phyloP scores from a whole-genome alignment of 2,113 vertebrate genomes.

The Gila orcuttii region DNA sequence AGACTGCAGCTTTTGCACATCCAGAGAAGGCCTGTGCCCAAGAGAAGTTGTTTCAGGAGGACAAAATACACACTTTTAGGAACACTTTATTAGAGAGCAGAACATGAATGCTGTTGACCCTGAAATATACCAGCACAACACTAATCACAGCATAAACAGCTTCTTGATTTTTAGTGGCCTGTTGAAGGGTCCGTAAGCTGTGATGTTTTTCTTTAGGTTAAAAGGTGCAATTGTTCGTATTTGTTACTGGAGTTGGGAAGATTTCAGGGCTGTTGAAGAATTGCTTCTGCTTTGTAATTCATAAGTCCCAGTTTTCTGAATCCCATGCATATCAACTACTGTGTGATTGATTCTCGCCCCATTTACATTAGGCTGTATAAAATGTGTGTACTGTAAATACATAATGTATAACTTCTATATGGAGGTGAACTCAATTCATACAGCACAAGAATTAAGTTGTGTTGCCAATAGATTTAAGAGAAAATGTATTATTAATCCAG shows the following conservation, averaged over 20 bases:
- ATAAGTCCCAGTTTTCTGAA: constrained; percentile 64
- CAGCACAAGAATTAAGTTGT: neutral
- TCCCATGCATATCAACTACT: constrained; percentile 69
- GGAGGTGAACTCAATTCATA: constrained; percentile 26
- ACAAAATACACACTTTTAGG: neutral
- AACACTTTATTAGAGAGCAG: neutral
- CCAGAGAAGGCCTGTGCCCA: neutral
- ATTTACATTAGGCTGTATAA: constrained; percentile 44
- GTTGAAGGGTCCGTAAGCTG: neutral
- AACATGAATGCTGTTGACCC: neutral
- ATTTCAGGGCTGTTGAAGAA: constrained; percentile 69
- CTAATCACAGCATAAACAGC: neutral
- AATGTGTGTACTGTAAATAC: constrained; percentile 27
- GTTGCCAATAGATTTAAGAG: neutral
- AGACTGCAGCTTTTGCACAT: neutral
- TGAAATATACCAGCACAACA: neutral
- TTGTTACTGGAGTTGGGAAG: constrained; percentile 58
- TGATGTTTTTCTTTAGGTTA: constrained; percentile 54
- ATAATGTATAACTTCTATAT: constrained; percentile 62
- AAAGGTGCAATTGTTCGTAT: constrained; percentile 57
- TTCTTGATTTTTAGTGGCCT: neutral
- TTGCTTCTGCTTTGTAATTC: constrained; percentile 66
- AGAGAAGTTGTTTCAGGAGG: neutral
- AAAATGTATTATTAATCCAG: neutral
- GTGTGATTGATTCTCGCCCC: constrained; percentile 52